Percentiles rank a stretch among this genome's conserved stretches.
These are phyloP conservation scores for Cossypha caffra DNA, from an alignment of 2,797 vertebrate genomes.

Conservation along the genomic window DNA sequence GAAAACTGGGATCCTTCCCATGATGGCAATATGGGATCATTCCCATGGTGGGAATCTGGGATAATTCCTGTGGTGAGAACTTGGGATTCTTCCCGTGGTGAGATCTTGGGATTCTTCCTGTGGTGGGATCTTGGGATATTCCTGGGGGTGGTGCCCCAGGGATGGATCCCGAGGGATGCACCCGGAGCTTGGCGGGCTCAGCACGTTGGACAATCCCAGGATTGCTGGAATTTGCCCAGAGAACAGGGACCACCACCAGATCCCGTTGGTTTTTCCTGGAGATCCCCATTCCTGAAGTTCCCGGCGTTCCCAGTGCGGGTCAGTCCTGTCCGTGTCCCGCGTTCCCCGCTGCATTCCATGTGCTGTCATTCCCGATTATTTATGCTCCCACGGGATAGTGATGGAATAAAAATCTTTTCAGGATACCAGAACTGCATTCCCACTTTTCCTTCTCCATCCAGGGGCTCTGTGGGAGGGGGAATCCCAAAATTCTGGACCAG, in stretches of 20 bases:
- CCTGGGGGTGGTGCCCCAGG: neutral
- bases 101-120: neutral
- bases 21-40: neutral
- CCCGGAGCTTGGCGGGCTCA: rapidly evolving
- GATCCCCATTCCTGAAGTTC: neutral
- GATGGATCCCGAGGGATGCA: neutral
- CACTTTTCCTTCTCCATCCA: neutral
- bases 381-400: constrained; percentile 74
- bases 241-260: neutral
- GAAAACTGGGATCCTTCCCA: neutral
- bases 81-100: too few relatives aligned
- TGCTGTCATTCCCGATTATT: constrained; percentile 72
- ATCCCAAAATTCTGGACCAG: neutral
- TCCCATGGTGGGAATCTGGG: rapidly evolving
- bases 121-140: neutral
- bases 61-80: neutral
- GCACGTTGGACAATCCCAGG: neutral
- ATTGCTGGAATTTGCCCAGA: neutral
- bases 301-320: neutral
- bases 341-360: neutral
- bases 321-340: neutral
- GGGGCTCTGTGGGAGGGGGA: rapidly evolving
- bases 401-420: constrained; percentile 78
- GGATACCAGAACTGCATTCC: constrained; percentile 7
- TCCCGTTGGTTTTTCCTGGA: neutral